Percentiles rank a stretch among this genome's conserved stretches.
Evolutionary conservation across 1,140 invertebrate species (phyloP).

Genomic region (Aphelenchoides fujianensis): DNA sequence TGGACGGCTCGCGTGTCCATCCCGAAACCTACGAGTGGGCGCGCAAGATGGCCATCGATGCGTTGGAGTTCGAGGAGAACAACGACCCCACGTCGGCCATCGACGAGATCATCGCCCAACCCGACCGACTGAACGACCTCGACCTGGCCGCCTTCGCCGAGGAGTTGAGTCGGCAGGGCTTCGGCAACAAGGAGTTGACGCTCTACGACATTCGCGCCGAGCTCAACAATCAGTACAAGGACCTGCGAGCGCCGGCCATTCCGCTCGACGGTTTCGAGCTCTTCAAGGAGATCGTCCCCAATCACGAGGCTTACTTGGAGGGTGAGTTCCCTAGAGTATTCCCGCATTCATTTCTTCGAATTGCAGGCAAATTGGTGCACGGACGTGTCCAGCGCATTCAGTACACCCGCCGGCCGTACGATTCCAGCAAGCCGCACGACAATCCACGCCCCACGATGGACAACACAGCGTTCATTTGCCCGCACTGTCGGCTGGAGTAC

Average conservation of each 20-base stretch:
- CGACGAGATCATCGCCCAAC: slow-evolving; percentile 88
- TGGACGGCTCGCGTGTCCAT: slow-evolving; percentile 95
- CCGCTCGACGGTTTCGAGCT: slow-evolving; percentile 79
- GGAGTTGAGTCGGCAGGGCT: slow-evolving; percentile 82
- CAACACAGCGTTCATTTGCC: slow-evolving; percentile 99
- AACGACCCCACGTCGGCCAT: slow-evolving; percentile 89
- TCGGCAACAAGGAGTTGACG: slow-evolving; percentile 94
- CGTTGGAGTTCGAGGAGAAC: slow-evolving; percentile 91
- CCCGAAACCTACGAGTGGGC: slow-evolving; percentile 97
- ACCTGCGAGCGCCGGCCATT: slow-evolving; percentile 77
- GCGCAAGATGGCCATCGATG: slow-evolving; percentile 98
- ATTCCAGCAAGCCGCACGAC: neutral
- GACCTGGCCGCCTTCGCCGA: slow-evolving; percentile 98
- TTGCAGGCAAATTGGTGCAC: slow-evolving; percentile 69
- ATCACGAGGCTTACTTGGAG: slow-evolving; percentile 1
- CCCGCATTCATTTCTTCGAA: slow-evolving; percentile 72
- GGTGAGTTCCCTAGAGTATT: neutral
- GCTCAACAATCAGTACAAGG: slow-evolving; percentile 90
- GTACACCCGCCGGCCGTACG: slow-evolving; percentile 25
- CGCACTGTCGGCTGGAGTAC: slow-evolving; percentile 79
- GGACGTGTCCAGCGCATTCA: slow-evolving; percentile 57
- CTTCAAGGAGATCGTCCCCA: slow-evolving; percentile 81
- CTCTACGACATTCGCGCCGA: slow-evolving; percentile 95
- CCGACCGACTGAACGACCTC: slow-evolving; percentile 88
- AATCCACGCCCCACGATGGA: no score